A percentile compares a stretch with the other conserved stretches of the same genome.
phyloP scores from a whole-genome alignment of 2,888 invertebrate genomes.

The Microchrysa polita region DNA sequence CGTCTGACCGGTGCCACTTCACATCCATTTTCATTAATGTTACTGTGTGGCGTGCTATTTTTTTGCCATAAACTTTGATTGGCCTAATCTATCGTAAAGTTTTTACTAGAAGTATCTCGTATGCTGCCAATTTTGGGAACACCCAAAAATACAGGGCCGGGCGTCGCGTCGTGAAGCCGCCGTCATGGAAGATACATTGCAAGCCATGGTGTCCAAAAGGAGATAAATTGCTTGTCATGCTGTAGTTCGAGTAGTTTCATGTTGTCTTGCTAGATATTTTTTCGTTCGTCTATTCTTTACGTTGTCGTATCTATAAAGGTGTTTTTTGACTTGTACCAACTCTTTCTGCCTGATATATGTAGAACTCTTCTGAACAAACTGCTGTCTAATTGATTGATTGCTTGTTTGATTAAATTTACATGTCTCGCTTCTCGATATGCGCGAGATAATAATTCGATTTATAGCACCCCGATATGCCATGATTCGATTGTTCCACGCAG shows the following conservation, averaged over 20 bases:
- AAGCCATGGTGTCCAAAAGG: not conserved
- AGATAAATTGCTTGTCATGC: constrained; percentile 40
- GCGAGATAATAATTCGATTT: constrained; percentile 33
- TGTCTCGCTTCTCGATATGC: constrained; percentile 28
- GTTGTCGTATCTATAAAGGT: constrained; percentile 7
- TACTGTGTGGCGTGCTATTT: constrained; percentile 15
- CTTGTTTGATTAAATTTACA: constrained; percentile 45
- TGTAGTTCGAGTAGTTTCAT: constrained; percentile 15
- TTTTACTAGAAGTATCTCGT: constrained; percentile 37
- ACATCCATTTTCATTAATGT: constrained; percentile 36
- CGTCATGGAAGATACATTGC: not conserved
- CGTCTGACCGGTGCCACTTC: constrained; percentile 40
- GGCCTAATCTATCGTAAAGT: constrained; percentile 21
- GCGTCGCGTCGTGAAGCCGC: too few species aligned
- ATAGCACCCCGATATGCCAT: not conserved
- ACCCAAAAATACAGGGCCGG: constrained; percentile 10
- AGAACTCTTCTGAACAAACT: constrained; percentile 7
- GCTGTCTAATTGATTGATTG: constrained; percentile 44
- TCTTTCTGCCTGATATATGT: constrained; percentile 20
- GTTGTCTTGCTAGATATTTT: not conserved
- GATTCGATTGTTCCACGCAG: too few species aligned
- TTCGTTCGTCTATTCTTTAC: not conserved
- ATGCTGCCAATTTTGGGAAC: constrained; percentile 27
- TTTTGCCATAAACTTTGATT: not conserved
- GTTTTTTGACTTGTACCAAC: constrained; percentile 31